These are phyloP conservation scores for Anoura caudifer DNA, from an alignment of 2,113 vertebrate genomes.

Conservation along the genomic window DNA sequence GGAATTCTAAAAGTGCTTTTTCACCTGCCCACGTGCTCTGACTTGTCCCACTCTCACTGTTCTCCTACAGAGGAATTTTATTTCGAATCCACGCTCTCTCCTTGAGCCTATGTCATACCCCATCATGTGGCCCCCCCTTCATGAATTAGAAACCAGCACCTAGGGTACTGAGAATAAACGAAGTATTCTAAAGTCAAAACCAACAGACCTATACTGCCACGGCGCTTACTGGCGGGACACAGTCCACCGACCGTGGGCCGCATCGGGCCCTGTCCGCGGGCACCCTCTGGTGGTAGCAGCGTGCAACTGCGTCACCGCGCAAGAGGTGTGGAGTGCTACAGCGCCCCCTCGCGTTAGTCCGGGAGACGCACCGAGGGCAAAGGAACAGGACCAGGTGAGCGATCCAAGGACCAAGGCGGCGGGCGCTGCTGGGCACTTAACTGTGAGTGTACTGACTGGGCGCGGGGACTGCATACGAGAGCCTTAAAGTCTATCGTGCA, in stretches of 20 bases:
- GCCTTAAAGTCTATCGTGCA: neutral
- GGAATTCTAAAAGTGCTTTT: constrained; percentile 74
- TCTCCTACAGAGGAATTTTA: neutral
- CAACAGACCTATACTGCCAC: neutral
- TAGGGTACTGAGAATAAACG: neutral
- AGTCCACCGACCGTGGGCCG: neutral
- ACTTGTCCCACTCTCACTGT: neutral
- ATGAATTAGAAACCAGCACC: neutral
- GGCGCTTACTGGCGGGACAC: neutral
- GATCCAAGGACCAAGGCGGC: accelerated
- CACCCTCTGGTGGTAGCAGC: constrained; percentile 58
- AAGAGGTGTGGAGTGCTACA: neutral
- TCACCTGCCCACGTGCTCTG: constrained; percentile 41
- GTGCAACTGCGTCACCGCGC: neutral
- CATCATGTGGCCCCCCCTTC: neutral
- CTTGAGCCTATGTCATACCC: neutral
- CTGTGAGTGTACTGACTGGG: neutral
- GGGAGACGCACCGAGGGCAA: neutral
- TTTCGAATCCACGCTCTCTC: neutral
- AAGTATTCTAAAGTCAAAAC: constrained; percentile 11
- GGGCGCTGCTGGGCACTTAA: neutral
- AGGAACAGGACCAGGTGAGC: neutral
- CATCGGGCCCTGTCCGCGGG: constrained; percentile 4
- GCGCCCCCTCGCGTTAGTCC: constrained; percentile 53
- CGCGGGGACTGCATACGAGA: neutral